Conservation (phyloP, 2,888 invertebrate genomes). For the Clostera curtula region DNA sequence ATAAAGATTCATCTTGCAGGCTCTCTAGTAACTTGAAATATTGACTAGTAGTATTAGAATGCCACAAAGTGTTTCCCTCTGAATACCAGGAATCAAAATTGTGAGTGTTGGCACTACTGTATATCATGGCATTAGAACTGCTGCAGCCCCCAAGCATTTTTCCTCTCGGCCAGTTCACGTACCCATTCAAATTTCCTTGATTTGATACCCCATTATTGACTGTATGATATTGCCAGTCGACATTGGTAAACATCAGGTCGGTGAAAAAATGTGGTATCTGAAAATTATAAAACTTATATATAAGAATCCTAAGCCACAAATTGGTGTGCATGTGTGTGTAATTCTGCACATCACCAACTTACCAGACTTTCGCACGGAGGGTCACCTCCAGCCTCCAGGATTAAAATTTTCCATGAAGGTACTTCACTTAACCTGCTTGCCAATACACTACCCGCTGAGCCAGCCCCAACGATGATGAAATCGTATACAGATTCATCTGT, state of each 20-base stretch:
- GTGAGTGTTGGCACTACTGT: conserved; percentile 56
- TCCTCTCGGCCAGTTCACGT: conserved; percentile 71
- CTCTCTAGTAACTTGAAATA: conserved; percentile 18
- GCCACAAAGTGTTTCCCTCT: conserved; percentile 42
- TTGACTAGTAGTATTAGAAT: conserved; percentile 9
- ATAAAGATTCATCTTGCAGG: conserved; percentile 9
- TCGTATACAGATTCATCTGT: conserved; percentile 17
- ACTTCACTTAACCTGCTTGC: conserved; percentile 22
- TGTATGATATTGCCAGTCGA: conserved; percentile 17
- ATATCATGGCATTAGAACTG: conserved; percentile 69
- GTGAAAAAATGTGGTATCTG: conserved; percentile 19
- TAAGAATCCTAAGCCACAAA: too few relatives aligned
- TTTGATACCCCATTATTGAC: conserved; percentile 11
- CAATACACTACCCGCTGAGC: conserved; percentile 21
- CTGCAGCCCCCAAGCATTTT: conserved; percentile 76
- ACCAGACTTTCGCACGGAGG: conserved; percentile 72
- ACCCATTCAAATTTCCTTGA: conserved; percentile 11
- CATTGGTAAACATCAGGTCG: too few relatives aligned
- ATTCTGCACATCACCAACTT: too few relatives aligned
- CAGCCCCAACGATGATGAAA: conserved; percentile 23
- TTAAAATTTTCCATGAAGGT: conserved; percentile 15
- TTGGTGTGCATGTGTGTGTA: too few relatives aligned
- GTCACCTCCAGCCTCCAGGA: conserved; percentile 24
- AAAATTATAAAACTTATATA: neutral
- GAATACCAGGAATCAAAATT: conserved; percentile 72